Conservation (phyloP, 2,888 invertebrate species). For the Tetrapedia diversipes region DNA sequence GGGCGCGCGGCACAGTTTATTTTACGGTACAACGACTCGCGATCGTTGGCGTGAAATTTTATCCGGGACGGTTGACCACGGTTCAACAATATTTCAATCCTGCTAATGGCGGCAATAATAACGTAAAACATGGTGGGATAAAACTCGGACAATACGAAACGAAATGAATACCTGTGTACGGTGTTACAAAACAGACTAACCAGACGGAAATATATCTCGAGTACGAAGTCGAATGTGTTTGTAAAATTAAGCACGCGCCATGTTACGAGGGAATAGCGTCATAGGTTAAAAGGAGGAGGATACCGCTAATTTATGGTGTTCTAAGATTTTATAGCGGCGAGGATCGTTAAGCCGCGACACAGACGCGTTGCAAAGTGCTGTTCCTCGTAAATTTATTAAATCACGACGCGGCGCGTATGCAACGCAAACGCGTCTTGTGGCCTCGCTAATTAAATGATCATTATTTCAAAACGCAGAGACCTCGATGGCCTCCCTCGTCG, state of each 20-base stretch:
- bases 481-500: constrained; percentile 56
- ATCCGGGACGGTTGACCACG: no score
- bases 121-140: no score
- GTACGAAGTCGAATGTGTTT: background rate
- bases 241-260: background rate
- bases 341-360: constrained; percentile 13
- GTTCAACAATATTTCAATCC: no score
- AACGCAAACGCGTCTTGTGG: constrained; percentile 38
- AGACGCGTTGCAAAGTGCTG: constrained; percentile 28
- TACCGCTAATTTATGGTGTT: background rate
- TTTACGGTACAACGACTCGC: constrained; percentile 20
- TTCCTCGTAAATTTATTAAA: constrained; percentile 58
- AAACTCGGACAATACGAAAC: no score
- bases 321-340: background rate
- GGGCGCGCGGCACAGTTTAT: constrained; percentile 8
- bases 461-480: constrained; percentile 63
- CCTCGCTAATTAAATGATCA: constrained; percentile 71
- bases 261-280: no score
- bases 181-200: no score
- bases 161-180: no score
- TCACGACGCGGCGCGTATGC: constrained; percentile 4
- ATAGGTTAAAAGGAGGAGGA: background rate
- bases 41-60: constrained; percentile 33
- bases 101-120: no score
- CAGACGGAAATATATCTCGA: no score